Evolutionary conservation across 2,797 vertebrate species (phyloP).

Genomic region (Pipistrellus nathusii): DNA sequence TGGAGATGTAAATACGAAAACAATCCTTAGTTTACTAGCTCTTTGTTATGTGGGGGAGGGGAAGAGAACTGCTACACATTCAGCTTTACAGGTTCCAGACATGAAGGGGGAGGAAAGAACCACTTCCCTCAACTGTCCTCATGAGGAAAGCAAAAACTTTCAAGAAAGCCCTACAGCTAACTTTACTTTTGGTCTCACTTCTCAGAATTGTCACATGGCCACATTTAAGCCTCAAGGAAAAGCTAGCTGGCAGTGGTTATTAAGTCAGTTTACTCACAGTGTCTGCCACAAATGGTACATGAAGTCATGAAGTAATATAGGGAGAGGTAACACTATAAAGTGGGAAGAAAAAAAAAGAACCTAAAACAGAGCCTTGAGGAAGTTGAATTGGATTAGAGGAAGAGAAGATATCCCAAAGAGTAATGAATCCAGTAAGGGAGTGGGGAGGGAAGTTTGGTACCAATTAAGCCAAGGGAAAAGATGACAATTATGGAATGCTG

Average conservation of each 20-base stretch:
- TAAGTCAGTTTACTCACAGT: neutral
- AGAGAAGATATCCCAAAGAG: neutral
- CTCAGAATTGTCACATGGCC: neutral
- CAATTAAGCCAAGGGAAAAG: neutral
- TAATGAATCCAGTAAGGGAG: neutral
- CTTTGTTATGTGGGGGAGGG: neutral
- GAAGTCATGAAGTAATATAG: neutral
- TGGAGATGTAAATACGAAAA: constrained; percentile 27
- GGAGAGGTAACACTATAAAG: neutral
- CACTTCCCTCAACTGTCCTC: neutral
- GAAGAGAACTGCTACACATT: neutral
- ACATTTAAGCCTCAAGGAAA: constrained; percentile 3
- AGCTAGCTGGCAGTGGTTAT: neutral
- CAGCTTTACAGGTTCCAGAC: neutral
- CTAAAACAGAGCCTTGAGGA: neutral
- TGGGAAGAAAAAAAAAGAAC: neutral
- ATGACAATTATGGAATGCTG: neutral
- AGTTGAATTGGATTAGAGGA: neutral
- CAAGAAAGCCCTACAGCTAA: neutral
- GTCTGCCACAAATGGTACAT: neutral
- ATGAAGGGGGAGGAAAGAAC: neutral
- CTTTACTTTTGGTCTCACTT: neutral
- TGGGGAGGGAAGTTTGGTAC: neutral
- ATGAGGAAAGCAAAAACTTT: constrained; percentile 7
- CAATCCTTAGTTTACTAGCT: neutral